These are phyloP conservation scores for Hassar affinis DNA, from an alignment of 2,113 vertebrate species.

Conservation along the genomic window DNA sequence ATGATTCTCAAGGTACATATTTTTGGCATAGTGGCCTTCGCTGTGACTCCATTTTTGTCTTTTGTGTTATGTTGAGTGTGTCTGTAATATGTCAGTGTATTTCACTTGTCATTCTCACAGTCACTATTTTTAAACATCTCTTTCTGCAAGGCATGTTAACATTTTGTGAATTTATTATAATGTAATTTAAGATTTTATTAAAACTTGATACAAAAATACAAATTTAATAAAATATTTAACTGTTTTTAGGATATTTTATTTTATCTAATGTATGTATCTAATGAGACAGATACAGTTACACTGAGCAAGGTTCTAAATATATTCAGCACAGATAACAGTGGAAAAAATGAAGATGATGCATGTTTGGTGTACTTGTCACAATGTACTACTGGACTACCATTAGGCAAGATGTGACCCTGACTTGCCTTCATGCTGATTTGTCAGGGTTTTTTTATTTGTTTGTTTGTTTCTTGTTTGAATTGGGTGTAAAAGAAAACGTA, in stretches of 20 bases:
- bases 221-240: not conserved
- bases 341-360: not conserved
- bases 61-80: not conserved
- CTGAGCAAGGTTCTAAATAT: not conserved
- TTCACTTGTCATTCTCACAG: not conserved
- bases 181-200: not conserved
- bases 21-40: not conserved
- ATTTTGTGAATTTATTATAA: not conserved
- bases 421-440: not conserved
- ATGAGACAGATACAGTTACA: too few species aligned
- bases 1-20: slow-evolving; percentile 91
- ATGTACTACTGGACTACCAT: too few species aligned
- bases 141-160: not conserved
- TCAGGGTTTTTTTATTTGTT: not conserved
- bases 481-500: too few species aligned
- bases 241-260: too few species aligned
- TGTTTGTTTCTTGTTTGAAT: not conserved
- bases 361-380: not conserved
- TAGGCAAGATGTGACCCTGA: not conserved
- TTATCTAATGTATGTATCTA: too few species aligned
- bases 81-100: not conserved
- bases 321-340: not conserved
- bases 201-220: not conserved
- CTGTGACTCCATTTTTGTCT: not conserved
- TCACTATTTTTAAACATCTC: not conserved